phyloP scores from a whole-genome alignment of 2,888 invertebrate genomes.

The Glyphotaelius pellucidus region DNA sequence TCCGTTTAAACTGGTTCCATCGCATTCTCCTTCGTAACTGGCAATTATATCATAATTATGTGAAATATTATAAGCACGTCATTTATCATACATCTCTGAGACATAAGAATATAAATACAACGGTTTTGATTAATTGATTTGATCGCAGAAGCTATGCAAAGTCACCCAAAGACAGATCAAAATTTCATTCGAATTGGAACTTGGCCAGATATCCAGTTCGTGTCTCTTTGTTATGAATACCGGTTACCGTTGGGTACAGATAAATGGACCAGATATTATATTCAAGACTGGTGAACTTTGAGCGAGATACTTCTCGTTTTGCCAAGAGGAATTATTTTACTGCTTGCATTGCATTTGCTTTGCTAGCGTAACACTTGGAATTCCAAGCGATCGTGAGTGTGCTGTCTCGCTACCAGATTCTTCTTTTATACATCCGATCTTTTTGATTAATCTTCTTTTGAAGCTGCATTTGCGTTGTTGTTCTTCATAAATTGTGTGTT shows the following conservation, averaged over 20 bases:
- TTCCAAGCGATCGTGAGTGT: neutral
- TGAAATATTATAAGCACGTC: neutral
- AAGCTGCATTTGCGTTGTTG: neutral
- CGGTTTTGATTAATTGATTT: neutral
- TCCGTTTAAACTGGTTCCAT: neutral
- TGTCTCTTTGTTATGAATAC: conserved; percentile 41
- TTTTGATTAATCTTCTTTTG: neutral
- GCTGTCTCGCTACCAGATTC: neutral
- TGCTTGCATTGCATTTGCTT: neutral
- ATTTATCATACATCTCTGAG: neutral
- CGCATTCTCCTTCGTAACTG: neutral
- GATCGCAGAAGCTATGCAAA: neutral
- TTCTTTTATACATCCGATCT: neutral
- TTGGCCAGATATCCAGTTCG: conserved; percentile 8
- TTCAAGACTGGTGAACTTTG: neutral
- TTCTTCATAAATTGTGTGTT: neutral
- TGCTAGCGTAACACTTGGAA: neutral
- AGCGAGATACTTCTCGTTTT: conserved; percentile 14
- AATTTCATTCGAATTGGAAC: conserved; percentile 32
- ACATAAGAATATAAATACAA: neutral
- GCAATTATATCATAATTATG: neutral
- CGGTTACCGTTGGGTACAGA: conserved; percentile 8
- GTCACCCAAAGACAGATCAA: neutral
- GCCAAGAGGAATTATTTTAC: neutral
- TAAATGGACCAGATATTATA: neutral